A percentile compares a stretch with the other conserved stretches of the same genome.
Conservation (phyloP, 2,888 invertebrate genomes). For the Halocaridina rubra region DNA sequence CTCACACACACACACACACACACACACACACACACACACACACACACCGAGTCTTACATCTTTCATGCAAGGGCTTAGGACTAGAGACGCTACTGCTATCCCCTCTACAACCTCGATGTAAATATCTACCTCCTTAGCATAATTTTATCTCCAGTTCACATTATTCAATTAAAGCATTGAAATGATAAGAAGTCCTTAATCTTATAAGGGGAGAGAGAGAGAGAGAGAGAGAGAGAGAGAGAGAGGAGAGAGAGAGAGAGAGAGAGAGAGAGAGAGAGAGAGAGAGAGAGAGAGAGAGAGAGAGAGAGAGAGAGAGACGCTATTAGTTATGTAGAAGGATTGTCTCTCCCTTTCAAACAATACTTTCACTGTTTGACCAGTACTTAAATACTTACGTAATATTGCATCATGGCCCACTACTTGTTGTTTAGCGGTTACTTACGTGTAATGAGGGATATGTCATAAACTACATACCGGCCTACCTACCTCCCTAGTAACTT, state of each 20-base stretch:
- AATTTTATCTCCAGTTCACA: neutral
- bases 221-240: neutral
- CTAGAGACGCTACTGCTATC: neutral
- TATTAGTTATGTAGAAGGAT: too few species aligned
- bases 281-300: neutral
- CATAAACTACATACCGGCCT: too few species aligned
- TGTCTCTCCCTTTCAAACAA: too few species aligned
- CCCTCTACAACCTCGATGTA: neutral
- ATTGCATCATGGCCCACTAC: too few species aligned
- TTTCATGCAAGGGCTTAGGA: neutral
- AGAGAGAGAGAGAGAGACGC: too few species aligned
- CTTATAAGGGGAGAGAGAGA: neutral
- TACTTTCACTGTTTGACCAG: too few species aligned
- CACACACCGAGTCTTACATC: neutral
- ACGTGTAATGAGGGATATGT: too few species aligned
- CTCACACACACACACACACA: neutral
- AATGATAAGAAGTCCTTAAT: neutral
- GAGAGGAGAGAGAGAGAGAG: neutral
- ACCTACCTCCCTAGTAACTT: too few species aligned
- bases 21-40: neutral
- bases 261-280: neutral
- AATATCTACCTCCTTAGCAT: neutral
- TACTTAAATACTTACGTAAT: too few species aligned
- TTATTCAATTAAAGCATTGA: too few species aligned
- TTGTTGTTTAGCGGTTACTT: too few species aligned